These are phyloP conservation scores for Gari tellinella DNA, from an alignment of 2,888 invertebrate species.

Conservation along the genomic window DNA sequence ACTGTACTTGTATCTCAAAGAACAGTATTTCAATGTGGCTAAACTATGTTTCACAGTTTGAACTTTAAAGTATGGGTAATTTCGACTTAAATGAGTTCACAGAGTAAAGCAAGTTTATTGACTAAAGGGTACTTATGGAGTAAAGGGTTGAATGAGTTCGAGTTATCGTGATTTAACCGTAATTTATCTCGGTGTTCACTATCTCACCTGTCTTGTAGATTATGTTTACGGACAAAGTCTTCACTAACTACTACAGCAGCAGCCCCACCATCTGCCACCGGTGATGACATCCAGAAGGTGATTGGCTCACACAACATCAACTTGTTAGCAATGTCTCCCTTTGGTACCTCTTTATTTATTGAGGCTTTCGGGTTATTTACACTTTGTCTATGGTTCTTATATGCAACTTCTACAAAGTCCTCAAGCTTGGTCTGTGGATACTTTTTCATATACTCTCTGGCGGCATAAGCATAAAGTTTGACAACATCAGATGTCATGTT, in stretches of 20 bases:
- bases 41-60: too few relatives aligned
- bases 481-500: slow-evolving; percentile 81
- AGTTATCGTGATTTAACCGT: too few relatives aligned
- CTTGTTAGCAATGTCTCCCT: slow-evolving; percentile 65
- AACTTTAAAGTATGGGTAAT: too few relatives aligned
- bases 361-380: slow-evolving; percentile 77
- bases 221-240: slow-evolving; percentile 91
- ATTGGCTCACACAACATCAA: slow-evolving; percentile 77
- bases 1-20: too few relatives aligned
- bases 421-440: slow-evolving; percentile 68
- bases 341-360: slow-evolving; percentile 65
- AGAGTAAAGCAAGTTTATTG: too few relatives aligned
- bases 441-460: slow-evolving; percentile 77
- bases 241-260: slow-evolving; percentile 97
- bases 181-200: not conserved
- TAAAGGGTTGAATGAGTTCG: too few relatives aligned
- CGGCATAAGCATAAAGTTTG: slow-evolving; percentile 81
- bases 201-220: slow-evolving; percentile 88
- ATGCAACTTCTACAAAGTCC: slow-evolving; percentile 75
- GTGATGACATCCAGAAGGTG: slow-evolving; percentile 85
- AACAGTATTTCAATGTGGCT: too few relatives aligned
- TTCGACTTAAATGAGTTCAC: too few relatives aligned
- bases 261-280: slow-evolving; percentile 98
- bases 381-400: slow-evolving; percentile 79
- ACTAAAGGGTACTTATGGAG: too few relatives aligned